Evolutionary conservation across 2,113 vertebrate genomes (phyloP).

Genomic region (Centropristis striata): DNA sequence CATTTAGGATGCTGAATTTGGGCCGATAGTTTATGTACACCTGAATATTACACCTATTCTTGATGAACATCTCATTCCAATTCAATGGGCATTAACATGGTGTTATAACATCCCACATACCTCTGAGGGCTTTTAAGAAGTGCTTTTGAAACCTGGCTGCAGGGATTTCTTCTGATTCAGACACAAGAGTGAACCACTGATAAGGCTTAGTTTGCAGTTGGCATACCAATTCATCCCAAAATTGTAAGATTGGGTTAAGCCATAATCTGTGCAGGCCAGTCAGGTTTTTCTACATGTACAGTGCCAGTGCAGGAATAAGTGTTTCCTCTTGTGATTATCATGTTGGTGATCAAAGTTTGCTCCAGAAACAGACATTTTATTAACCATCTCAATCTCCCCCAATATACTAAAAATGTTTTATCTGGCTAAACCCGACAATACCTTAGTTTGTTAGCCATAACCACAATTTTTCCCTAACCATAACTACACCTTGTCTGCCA

Average conservation of each 20-base stretch:
- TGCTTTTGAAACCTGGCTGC: neutral
- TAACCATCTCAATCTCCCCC: neutral
- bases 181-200: too few species aligned
- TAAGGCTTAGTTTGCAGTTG: neutral
- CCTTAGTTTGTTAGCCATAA: neutral
- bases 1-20: too few species aligned
- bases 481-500: neutral
- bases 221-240: neutral
- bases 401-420: too few species aligned
- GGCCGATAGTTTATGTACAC: too few species aligned
- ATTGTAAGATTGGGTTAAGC: neutral
- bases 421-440: neutral
- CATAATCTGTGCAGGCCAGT: neutral
- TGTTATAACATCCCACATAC: neutral
- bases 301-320: neutral
- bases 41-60: too few species aligned
- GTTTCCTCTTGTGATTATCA: neutral
- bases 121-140: neutral
- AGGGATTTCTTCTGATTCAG: neutral
- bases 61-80: neutral
- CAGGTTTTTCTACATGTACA: neutral
- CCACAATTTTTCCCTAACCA: neutral
- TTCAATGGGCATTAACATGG: neutral
- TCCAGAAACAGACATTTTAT: neutral
- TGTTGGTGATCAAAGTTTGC: neutral